Evolutionary conservation across 2,797 vertebrate genomes (phyloP).

Genomic region (Malurus leucopterus): DNA sequence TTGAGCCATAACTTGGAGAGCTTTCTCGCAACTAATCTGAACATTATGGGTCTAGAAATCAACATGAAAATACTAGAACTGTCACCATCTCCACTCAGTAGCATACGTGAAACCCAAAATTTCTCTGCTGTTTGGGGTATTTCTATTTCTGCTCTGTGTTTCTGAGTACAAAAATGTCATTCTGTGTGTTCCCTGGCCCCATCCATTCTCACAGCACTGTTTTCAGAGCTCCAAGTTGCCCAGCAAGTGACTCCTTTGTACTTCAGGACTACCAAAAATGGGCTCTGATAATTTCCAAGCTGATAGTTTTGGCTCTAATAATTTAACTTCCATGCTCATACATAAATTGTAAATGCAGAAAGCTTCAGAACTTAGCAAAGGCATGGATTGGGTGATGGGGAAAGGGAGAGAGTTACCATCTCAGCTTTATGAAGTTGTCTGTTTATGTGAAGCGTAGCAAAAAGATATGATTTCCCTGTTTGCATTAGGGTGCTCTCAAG

Average conservation of each 20-base stretch:
- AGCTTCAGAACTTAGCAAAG: background rate
- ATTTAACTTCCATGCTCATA: background rate
- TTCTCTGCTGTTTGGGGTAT: background rate
- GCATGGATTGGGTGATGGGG: background rate
- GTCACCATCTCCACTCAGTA: background rate
- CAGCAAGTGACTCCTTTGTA: background rate
- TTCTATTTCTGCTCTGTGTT: background rate
- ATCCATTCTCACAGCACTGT: background rate
- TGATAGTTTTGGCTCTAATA: background rate
- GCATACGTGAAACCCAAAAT: rapidly evolving
- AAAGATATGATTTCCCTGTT: background rate
- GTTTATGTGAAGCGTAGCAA: background rate
- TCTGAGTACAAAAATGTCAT: background rate
- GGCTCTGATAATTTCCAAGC: background rate
- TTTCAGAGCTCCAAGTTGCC: background rate
- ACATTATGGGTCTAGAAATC: background rate
- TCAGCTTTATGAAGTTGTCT: background rate
- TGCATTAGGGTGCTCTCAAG: background rate
- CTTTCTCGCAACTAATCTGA: background rate
- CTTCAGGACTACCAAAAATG: background rate
- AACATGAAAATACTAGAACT: background rate
- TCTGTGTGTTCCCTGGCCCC: background rate
- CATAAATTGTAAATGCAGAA: background rate
- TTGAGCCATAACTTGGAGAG: background rate
- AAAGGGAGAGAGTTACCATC: background rate